phyloP scores from a whole-genome alignment of 2,888 invertebrate genomes.

The Schizaphis graminum region DNA sequence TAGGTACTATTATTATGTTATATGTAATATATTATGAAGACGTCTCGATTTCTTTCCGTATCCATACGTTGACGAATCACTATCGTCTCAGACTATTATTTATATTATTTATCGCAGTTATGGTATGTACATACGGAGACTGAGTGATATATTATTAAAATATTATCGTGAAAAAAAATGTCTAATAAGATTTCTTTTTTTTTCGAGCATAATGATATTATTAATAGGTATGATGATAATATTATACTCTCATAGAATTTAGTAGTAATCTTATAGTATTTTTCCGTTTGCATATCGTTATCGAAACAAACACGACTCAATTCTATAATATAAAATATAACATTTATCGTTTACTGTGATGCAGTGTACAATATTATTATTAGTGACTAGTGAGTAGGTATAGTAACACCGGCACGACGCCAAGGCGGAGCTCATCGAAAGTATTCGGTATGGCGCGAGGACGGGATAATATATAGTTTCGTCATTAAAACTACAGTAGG shows the following conservation, averaged over 20 bases:
- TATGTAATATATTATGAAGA: too few relatives aligned
- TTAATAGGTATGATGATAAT: background rate
- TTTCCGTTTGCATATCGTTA: background rate
- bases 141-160: background rate
- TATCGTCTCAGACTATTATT: background rate
- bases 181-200: background rate
- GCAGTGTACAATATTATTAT: background rate
- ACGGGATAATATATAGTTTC: background rate
- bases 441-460: background rate
- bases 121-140: background rate
- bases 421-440: background rate
- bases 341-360: background rate
- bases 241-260: background rate
- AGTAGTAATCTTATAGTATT: background rate
- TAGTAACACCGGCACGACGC: background rate
- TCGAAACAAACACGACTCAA: background rate
- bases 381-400: background rate
- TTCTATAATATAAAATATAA: background rate
- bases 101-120: background rate
- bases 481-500: background rate
- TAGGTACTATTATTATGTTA: background rate
- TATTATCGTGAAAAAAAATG: background rate
- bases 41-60: background rate
- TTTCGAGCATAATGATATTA: background rate
- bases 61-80: background rate